Base-by-base conservation (phyloP, 2,113 vertebrate genomes). In the Apeltes quadracus region DNA sequence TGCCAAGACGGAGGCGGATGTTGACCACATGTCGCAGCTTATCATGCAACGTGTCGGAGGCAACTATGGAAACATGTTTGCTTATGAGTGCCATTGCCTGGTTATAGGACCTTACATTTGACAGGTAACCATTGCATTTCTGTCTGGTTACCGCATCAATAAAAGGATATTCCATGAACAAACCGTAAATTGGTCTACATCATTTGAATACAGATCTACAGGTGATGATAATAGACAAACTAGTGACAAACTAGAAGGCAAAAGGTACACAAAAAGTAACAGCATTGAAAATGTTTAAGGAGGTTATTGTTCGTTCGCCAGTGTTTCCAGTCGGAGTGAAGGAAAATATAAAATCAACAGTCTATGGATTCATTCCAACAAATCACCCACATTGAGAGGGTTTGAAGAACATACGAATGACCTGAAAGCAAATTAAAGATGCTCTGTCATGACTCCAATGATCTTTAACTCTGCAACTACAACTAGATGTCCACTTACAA, bases 401-500 rank as follows among this genome's bases (percentile, higher is more conserved):
- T 68, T 20, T 71, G 39, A 73, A 69, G 74, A 66, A 71, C 80
- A 71, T 82, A 44, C 32, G 58, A 43, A 56, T 78, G 56, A 75
- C 54, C 57, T 20, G 36, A 67, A 46, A 54, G 71, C 70, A 78
- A 72, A 76, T 79, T 82, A 75, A 72, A 81, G 57, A 44, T 16
- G 61, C 50, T 82, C 63, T 71, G 61, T 79, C 63, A 58, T 48
- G 59, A 82, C 81, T 82, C 34, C 13, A 50, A 72, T 43, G 69
- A 66, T 72, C 68, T 84, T 74, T 72, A 58, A 58, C 48, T 78
- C 68, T 62, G 61, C 55, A 69, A 65, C 75, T 72, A 55, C 51
- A 66, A 70, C 66, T 87, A 71, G 83, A 79, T 56, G 20, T 51
- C 56, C 57, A 41, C 79, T 82, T 78, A 76, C 18, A 73, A 76